These are phyloP conservation scores for Apodemia duryi DNA, from an alignment of 2,888 invertebrate genomes.

Conservation along the genomic window DNA sequence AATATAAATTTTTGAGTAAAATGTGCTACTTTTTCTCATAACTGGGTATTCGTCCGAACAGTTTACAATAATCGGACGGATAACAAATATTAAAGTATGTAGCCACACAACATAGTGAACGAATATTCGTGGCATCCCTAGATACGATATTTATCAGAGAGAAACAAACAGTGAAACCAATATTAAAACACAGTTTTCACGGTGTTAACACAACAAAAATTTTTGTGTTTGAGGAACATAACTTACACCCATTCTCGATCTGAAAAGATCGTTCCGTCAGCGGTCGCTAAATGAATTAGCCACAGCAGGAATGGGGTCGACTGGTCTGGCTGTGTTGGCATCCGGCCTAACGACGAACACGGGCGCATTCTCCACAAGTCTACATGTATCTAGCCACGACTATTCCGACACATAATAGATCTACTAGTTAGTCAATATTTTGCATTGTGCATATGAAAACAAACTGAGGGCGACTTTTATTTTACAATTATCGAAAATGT, in stretches of 20 bases:
- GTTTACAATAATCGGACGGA: too few species aligned
- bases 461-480: neutral
- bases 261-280: conserved; percentile 35
- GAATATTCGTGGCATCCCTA: neutral
- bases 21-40: too few species aligned
- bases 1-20: too few species aligned
- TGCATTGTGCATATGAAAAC: neutral
- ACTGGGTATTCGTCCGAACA: too few species aligned
- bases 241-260: conserved; percentile 19
- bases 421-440: conserved; percentile 2
- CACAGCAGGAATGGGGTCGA: conserved; percentile 74
- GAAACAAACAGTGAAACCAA: neutral
- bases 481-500: neutral
- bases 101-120: neutral
- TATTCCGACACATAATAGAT: conserved; percentile 3
- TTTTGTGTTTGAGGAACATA: conserved; percentile 14
- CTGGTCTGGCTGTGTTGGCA: conserved; percentile 77
- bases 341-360: conserved; percentile 71
- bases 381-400: conserved; percentile 30
- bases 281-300: conserved; percentile 73
- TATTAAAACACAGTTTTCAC: conserved; percentile 2
- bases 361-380: conserved; percentile 54
- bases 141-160: neutral
- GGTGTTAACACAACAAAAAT: conserved; percentile 4
- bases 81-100: too few species aligned